Evolutionary conservation across 2,888 invertebrate species (phyloP).

Genomic region (Acrobasis consociella): DNA sequence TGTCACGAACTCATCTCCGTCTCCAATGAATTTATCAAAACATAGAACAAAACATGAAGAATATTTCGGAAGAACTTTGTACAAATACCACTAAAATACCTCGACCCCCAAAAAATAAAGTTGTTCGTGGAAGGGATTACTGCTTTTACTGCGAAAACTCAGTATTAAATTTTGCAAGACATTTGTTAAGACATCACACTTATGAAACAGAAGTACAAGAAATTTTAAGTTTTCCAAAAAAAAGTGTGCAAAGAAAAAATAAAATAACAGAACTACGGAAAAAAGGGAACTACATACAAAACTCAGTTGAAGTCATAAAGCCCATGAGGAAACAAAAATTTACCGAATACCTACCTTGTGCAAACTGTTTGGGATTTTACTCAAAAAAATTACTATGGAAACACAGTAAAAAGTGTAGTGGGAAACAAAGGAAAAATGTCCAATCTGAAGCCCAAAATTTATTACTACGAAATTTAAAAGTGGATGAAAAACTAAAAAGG

Average conservation of each 20-base stretch:
- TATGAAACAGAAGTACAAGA: constrained; percentile 31
- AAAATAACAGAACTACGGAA: constrained; percentile 34
- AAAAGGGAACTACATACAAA: constrained; percentile 40
- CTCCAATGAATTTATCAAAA: too few species aligned
- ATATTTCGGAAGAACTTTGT: too few species aligned
- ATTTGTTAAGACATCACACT: constrained; percentile 35
- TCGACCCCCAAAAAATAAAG: too few species aligned
- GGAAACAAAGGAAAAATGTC: constrained; percentile 26
- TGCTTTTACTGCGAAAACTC: constrained; percentile 34
- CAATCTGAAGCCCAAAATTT: constrained; percentile 44
- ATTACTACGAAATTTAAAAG: constrained; percentile 36
- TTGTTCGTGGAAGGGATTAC: constrained; percentile 22
- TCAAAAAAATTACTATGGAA: constrained; percentile 36
- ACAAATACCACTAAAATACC: too few species aligned
- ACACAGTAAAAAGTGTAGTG: constrained; percentile 35
- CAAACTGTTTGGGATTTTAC: constrained; percentile 36
- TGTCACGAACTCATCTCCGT: too few species aligned
- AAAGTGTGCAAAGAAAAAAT: constrained; percentile 21
- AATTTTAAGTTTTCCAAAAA: constrained; percentile 27
- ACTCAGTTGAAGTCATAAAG: constrained; percentile 35
- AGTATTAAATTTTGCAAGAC: constrained; percentile 38
- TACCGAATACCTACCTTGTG: constrained; percentile 36
- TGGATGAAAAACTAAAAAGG: constrained; percentile 41
- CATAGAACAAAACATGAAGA: too few species aligned
- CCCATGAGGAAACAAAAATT: constrained; percentile 36